Base-by-base conservation (phyloP, 2,797 vertebrate species). In the Melanotaenia maccullochi region DNA sequence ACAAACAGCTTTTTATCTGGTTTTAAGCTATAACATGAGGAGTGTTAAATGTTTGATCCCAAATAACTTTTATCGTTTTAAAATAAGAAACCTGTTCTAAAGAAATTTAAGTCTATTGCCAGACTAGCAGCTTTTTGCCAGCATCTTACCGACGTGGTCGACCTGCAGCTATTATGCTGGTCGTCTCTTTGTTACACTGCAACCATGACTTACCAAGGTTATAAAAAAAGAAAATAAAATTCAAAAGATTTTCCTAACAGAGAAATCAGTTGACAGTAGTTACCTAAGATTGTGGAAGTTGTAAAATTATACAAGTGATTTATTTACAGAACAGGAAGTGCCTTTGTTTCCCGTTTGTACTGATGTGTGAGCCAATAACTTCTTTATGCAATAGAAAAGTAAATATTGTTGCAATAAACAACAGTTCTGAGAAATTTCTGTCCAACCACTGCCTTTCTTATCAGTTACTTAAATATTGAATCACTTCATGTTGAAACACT, bases 381-480 rank as follows among this genome's bases (percentile, higher is more conserved):
- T 18, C 38, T 77, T 73, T 36, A 33, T 59, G 20, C 33, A 59
- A 36, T 8, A 47, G 57, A 60, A 78, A 61, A 83, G 84, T 73
- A 88, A 84, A 87, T 72, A 72, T 22, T 42, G n/a, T 72, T 32
- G 65, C 75, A 82, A 87, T 60, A 76, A 79, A 82, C 65, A 79
- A 82, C 63, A 71, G 59, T 63, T 74, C 70, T 63, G 32, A 72
- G 60, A 67, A 73, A 68, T 30, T 3, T 3, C 32, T 12, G 9
- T 13, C 60, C 58, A 72, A 70, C 38, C 62, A n/a, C 60, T 38
- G 44, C 54, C 35, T 58, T 30, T 68, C 65, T 89, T 73, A 81
- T 88, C 64, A 60, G 67, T 65, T 60, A 67, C 68, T 83, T 83
- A 76, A 82, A 89, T 84, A 86, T 71, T 83, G 65, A 79, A 56